Evolutionary conservation across 2,113 vertebrate genomes (phyloP).

Genomic region (Parus major): DNA sequence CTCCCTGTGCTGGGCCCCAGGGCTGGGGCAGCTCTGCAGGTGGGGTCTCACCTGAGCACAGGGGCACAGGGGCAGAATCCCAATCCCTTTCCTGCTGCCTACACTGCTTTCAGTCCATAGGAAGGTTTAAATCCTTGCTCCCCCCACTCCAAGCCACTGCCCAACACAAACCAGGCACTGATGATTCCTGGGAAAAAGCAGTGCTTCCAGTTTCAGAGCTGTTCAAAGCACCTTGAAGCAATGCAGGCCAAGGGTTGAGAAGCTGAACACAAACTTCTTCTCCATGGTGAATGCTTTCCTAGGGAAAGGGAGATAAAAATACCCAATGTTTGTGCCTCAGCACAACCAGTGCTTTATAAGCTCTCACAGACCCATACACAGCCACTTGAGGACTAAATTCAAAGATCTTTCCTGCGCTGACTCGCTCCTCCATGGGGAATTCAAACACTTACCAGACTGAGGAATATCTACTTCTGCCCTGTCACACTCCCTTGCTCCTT

Average conservation of each 20-base stretch:
- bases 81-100: neutral
- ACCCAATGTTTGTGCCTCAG: neutral
- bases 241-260: neutral
- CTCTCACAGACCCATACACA: neutral
- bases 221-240: neutral
- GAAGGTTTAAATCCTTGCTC: neutral
- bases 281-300: neutral
- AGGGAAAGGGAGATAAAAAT: neutral
- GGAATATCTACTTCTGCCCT: neutral
- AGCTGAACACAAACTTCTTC: neutral
- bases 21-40: neutral
- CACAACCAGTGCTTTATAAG: neutral
- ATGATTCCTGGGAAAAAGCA: neutral
- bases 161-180: neutral
- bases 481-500: neutral
- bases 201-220: neutral
- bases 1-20: neutral
- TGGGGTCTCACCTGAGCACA: neutral
- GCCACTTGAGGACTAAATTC: neutral
- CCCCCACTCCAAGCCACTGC: fast-evolving
- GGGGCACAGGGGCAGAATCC: neutral
- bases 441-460: neutral
- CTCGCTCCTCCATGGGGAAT: constrained; percentile 44
- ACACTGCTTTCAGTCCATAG: fast-evolving
- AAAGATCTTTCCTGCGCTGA: constrained; percentile 48